A percentile compares a stretch with the other conserved stretches of the same genome.
These are phyloP conservation scores for Osmerus eperlanus DNA, from an alignment of 2,113 vertebrate species.

Conservation along the genomic window DNA sequence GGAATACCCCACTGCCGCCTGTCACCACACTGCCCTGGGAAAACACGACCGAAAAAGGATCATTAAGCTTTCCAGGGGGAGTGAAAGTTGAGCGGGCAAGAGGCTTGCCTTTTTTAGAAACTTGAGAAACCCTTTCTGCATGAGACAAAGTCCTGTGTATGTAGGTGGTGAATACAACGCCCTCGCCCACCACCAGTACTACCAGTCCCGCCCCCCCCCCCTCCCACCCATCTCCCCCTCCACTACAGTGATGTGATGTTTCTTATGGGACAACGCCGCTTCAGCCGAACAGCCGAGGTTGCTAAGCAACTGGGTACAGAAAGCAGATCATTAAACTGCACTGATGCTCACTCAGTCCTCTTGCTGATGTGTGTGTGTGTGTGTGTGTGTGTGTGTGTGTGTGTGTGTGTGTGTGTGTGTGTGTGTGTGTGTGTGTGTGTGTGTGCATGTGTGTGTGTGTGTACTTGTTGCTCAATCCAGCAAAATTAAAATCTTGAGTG, in stretches of 20 bases:
- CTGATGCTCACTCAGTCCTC: conserved; percentile 55
- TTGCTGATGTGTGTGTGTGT: too few relatives aligned
- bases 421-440: too few relatives aligned
- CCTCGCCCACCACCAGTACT: conserved; percentile 33
- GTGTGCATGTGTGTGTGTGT: background rate
- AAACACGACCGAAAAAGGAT: background rate
- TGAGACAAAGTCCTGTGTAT: too few relatives aligned
- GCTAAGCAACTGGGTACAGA: conserved; percentile 73
- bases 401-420: too few relatives aligned
- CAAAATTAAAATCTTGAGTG: conserved; percentile 13
- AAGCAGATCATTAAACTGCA: conserved; percentile 65
- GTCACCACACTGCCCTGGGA: too few relatives aligned
- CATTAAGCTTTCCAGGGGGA: too few relatives aligned
- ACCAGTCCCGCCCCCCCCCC: background rate
- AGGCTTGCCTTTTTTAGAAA: too few relatives aligned
- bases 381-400: too few relatives aligned
- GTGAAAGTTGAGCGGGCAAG: too few relatives aligned
- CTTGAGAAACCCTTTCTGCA: too few relatives aligned
- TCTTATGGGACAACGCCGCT: conserved; percentile 57
- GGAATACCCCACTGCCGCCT: background rate
- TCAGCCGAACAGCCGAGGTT: conserved; percentile 60
- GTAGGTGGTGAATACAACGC: background rate
- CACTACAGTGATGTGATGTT: conserved; percentile 51
- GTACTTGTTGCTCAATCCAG: conserved; percentile 51
- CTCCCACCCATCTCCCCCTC: background rate